Percentiles rank a stretch among this genome's conserved stretches.
Evolutionary conservation across 2,113 vertebrate species (phyloP).

Genomic region (Murina feae): DNA sequence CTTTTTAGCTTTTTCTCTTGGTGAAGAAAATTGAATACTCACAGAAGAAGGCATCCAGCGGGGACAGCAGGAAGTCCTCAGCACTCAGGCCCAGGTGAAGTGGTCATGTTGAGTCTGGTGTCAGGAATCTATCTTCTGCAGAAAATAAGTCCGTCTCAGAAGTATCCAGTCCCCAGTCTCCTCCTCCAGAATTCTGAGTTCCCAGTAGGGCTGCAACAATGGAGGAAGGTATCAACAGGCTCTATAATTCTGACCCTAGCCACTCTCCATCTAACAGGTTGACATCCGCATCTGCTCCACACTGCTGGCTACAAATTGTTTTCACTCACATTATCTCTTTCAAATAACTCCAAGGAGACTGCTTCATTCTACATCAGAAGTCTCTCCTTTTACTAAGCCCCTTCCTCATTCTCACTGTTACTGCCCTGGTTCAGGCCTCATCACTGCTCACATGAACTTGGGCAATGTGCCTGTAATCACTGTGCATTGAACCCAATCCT

Average conservation of each 20-base stretch:
- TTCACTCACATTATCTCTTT: background rate
- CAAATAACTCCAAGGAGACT: background rate
- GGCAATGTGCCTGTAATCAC: background rate
- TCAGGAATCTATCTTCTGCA: background rate
- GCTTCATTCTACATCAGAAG: background rate
- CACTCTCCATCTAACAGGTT: background rate
- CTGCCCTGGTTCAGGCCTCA: background rate
- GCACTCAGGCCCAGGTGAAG: background rate
- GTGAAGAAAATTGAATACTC: constrained; percentile 9
- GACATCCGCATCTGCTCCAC: too few relatives aligned
- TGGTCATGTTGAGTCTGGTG: background rate
- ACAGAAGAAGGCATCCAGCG: background rate
- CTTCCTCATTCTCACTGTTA: background rate
- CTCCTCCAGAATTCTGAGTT: background rate
- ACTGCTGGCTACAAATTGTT: background rate
- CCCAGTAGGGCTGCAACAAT: fast-evolving
- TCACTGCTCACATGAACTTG: background rate
- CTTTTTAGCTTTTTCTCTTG: constrained; percentile 29
- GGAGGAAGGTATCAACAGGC: background rate
- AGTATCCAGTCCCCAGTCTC: too few relatives aligned
- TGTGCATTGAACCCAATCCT: background rate
- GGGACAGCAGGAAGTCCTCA: background rate
- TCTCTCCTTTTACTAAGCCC: background rate
- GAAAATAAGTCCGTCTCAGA: background rate
- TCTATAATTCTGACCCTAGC: background rate